phyloP scores from a whole-genome alignment of 2,888 invertebrate genomes.

The Miltochrista miniata region DNA sequence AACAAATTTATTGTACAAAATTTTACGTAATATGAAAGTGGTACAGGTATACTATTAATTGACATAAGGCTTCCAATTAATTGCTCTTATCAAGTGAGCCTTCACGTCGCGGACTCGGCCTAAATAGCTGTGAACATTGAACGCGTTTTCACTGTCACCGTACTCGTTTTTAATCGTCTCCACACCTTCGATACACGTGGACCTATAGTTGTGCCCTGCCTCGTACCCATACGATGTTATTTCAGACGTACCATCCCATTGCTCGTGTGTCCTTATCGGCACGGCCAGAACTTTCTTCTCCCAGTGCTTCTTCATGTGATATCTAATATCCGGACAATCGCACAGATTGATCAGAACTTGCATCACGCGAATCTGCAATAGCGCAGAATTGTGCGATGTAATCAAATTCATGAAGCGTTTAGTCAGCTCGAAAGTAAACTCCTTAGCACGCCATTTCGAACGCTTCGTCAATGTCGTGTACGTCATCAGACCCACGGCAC shows the following conservation, averaged over 20 bases:
- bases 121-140: constrained; percentile 68
- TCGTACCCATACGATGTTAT: constrained; percentile 56
- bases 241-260: constrained; percentile 68
- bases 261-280: constrained; percentile 56
- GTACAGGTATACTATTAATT: constrained; percentile 26
- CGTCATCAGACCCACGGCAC: constrained; percentile 58
- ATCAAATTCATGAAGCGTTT: constrained; percentile 53
- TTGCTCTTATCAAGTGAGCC: constrained; percentile 52
- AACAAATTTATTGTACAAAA: too few species aligned
- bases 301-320: constrained; percentile 58
- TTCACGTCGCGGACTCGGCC: constrained; percentile 49
- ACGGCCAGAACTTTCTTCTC: constrained; percentile 45
- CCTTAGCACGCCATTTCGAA: constrained; percentile 73
- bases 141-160: constrained; percentile 52
- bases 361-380: constrained; percentile 59
- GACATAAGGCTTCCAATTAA: constrained; percentile 48
- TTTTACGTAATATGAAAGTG: not conserved
- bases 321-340: constrained; percentile 67
- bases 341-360: constrained; percentile 70
- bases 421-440: constrained; percentile 51
- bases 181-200: constrained; percentile 61
- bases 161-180: constrained; percentile 65
- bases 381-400: constrained; percentile 49
- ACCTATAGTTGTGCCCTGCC: constrained; percentile 67
- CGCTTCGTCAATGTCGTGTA: constrained; percentile 65